phyloP scores from a whole-genome alignment of 2,113 vertebrate species.

The Corythaeola cristata region DNA sequence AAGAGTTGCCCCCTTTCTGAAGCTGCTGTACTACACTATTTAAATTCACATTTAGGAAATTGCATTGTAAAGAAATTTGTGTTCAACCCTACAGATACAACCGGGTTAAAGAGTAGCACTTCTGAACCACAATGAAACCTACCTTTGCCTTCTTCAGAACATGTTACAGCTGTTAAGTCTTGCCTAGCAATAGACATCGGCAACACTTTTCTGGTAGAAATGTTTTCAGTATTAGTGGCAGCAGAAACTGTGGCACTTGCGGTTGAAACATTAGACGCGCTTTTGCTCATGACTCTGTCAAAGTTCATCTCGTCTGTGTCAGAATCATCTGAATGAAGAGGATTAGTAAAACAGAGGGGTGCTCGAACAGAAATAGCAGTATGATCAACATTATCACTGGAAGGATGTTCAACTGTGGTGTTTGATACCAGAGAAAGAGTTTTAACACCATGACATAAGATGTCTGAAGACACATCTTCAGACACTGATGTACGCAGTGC shows the following conservation, averaged over 20 bases:
- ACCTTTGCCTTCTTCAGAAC: constrained; percentile 82
- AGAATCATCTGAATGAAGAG: constrained; percentile 92
- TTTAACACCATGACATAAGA: constrained; percentile 48
- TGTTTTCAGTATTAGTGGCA: constrained; percentile 73
- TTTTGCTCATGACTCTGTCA: constrained; percentile 65
- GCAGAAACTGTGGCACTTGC: constrained; percentile 85
- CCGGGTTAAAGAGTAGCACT: not conserved
- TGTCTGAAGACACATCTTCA: constrained; percentile 47
- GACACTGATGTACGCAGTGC: not conserved
- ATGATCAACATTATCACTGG: constrained; percentile 7
- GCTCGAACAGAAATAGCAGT: constrained; percentile 71
- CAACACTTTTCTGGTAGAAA: constrained; percentile 84
- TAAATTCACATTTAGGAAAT: not conserved
- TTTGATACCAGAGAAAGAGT: constrained; percentile 62
- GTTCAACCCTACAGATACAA: not conserved
- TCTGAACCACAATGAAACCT: constrained; percentile 59
- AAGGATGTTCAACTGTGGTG: constrained; percentile 39
- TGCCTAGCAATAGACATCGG: constrained; percentile 91
- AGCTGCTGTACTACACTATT: not conserved
- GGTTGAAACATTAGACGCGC: constrained; percentile 79
- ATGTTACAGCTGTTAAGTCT: constrained; percentile 54
- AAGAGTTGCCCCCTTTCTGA: not conserved
- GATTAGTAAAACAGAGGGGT: constrained; percentile 94
- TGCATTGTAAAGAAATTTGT: not conserved
- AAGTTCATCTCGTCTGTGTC: constrained; percentile 82